Evolutionary conservation across 2,888 invertebrate genomes (phyloP).

Genomic region (Tricholauxania praeusta): DNA sequence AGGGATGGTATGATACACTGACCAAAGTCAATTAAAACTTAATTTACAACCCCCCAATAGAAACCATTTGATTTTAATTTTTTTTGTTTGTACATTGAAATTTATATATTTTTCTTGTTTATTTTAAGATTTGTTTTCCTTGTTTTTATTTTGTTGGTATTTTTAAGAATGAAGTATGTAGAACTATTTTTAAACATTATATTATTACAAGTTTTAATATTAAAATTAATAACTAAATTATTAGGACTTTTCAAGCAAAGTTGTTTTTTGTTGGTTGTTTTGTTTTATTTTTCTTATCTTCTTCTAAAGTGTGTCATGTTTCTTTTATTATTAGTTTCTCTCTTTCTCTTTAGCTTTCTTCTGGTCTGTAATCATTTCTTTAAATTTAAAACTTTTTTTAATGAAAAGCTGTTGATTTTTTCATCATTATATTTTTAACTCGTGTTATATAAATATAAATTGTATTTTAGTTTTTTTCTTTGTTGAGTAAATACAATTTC

Average conservation of each 20-base stretch:
- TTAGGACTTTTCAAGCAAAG: slow-evolving; percentile 30
- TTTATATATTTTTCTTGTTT: slow-evolving; percentile 39
- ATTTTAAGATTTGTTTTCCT: slow-evolving; percentile 38
- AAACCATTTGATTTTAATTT: slow-evolving; percentile 34
- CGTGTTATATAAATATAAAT: slow-evolving; percentile 43
- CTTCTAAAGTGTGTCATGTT: background rate
- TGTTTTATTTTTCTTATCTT: slow-evolving; percentile 3
- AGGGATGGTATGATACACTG: no score
- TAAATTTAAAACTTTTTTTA: slow-evolving; percentile 40
- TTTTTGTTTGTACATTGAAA: slow-evolving; percentile 44
- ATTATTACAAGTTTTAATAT: slow-evolving; percentile 39
- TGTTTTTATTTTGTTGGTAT: slow-evolving; percentile 31
- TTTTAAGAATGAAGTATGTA: slow-evolving; percentile 40
- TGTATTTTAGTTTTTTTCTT: slow-evolving; percentile 27
- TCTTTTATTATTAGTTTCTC: background rate
- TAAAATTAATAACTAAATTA: slow-evolving; percentile 34
- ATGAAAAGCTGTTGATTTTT: slow-evolving; percentile 40
- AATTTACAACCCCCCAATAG: slow-evolving; percentile 1
- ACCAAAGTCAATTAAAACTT: no score
- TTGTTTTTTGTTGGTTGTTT: slow-evolving; percentile 7
- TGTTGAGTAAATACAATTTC: slow-evolving; percentile 29
- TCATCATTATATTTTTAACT: slow-evolving; percentile 33
- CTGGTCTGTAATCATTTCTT: background rate
- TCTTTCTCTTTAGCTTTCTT: background rate
- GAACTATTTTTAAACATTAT: slow-evolving; percentile 43